phyloP scores from a whole-genome alignment of 2,797 vertebrate genomes.

The Gymnocypris eckloni region DNA sequence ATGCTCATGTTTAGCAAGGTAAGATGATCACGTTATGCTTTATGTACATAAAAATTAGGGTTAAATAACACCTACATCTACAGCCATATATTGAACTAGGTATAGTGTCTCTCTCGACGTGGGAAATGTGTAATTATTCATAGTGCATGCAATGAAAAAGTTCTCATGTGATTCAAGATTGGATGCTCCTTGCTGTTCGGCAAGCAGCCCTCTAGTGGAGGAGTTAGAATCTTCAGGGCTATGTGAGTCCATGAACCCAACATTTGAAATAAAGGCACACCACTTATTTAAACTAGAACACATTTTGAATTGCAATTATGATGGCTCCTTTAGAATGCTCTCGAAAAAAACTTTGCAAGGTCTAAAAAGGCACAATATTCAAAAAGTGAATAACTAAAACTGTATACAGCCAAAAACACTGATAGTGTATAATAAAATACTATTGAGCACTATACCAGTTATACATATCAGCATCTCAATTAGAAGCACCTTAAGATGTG shows the following conservation, averaged over 20 bases:
- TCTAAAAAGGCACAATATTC: neutral
- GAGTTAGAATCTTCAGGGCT: constrained; percentile 18
- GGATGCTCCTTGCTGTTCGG: neutral
- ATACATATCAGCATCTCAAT: neutral
- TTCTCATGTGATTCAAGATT: constrained; percentile 17
- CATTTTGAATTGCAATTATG: neutral
- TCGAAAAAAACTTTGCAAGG: neutral
- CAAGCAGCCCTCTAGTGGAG: constrained; percentile 69
- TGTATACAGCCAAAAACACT: neutral
- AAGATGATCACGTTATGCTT: constrained; percentile 3
- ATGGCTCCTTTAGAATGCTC: neutral
- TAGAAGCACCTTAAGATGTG: neutral
- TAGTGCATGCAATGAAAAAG: neutral
- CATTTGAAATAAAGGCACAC: constrained; percentile 30
- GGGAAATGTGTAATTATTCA: neutral
- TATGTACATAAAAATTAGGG: neutral
- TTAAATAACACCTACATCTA: neutral
- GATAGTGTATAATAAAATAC: neutral
- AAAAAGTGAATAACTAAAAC: neutral
- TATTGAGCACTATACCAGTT: neutral
- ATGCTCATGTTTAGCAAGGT: constrained; percentile 31
- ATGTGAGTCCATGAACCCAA: constrained; percentile 60
- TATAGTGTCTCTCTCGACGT: neutral
- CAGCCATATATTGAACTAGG: neutral
- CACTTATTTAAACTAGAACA: constrained; percentile 7